Conservation (phyloP, 2,888 invertebrate genomes). For the Tigriopus californicus region DNA sequence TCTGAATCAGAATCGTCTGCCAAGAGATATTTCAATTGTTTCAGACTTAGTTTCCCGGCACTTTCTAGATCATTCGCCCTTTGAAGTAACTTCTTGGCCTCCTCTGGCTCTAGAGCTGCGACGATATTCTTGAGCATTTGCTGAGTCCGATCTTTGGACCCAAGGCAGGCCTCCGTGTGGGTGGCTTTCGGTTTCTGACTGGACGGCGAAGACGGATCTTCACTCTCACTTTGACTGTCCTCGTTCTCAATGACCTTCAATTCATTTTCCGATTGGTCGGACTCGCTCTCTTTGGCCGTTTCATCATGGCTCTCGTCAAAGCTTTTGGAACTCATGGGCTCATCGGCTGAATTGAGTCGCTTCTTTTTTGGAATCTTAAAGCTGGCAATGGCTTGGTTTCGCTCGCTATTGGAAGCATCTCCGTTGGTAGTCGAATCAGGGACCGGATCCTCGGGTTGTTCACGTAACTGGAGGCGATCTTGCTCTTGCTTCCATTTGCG, state of each 20-base stretch:
- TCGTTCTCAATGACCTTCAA: background rate
- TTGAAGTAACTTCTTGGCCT: background rate
- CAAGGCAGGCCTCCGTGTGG: too few species aligned
- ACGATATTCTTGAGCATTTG: background rate
- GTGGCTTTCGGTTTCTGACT: too few species aligned
- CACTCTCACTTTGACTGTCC: background rate
- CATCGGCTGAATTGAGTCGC: background rate
- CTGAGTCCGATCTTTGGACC: background rate
- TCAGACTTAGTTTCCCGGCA: background rate
- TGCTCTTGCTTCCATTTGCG: background rate
- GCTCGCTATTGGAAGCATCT: background rate
- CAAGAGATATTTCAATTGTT: background rate
- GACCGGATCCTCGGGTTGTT: too few species aligned
- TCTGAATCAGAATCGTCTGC: too few species aligned
- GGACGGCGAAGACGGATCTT: background rate
- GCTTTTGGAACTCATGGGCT: background rate
- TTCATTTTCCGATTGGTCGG: background rate
- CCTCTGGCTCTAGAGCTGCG: background rate
- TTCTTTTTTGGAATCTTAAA: constrained; percentile 10
- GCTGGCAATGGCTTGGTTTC: background rate
- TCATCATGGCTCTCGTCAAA: background rate
- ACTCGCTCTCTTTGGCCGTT: background rate
- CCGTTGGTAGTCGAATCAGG: too few species aligned
- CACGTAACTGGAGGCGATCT: background rate
- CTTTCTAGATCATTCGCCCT: background rate